Evolutionary conservation across 2,113 vertebrate genomes (phyloP), one percentile per base, ranked within the genome.

Genomic region (Eurystomus gularis): DNA sequence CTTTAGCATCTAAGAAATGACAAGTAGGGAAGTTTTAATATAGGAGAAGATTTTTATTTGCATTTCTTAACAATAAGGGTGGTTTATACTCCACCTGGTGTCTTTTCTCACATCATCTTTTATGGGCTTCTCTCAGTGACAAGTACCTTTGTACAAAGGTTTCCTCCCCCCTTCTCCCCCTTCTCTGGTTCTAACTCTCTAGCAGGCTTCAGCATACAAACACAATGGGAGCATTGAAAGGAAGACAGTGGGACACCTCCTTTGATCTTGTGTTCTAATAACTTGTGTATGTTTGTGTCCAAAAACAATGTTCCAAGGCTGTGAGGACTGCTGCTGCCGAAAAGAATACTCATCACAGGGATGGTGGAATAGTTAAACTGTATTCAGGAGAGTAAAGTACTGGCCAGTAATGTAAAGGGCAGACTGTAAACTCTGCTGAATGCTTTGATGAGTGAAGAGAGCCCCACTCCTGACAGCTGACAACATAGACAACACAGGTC

Each of bases 281-380:
- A 98, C 96, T 98, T 98, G 98, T 98, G 98, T 98, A 97, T 98
- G 98, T 99, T 99, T 99, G 98, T 97, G 97, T 98, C 98, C 98
- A 98, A 97, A 98, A 98, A 98, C 99, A 98, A 98, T 98, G 98
- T 98, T 98, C 97, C 93, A 91, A 96, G 95, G 96, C 96, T 98
- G 86, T 87, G 96, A 98, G 93, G 72, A 70, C 64, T 64, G 95
- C 90, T 86, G 86, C 77, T 88, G 94, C 95, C 7, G 91, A 94
- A 91, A 96, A 95, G 88, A 86, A 81, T 87, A 89, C 93, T 95
- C 94, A 78, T 95, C 83, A 40, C 89, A 57, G 72, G 83, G 88
- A 76, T 46, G 57, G 88, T 37, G 80, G 91, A 95, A 95, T 70
- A 65, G 80, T 95, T 95, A 90, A 96, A 85, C 24, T 23, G 64